Evolutionary conservation across 2,797 vertebrate species (phyloP), one percentile per base, ranked within the genome.

Genomic region (Esox lucius): DNA sequence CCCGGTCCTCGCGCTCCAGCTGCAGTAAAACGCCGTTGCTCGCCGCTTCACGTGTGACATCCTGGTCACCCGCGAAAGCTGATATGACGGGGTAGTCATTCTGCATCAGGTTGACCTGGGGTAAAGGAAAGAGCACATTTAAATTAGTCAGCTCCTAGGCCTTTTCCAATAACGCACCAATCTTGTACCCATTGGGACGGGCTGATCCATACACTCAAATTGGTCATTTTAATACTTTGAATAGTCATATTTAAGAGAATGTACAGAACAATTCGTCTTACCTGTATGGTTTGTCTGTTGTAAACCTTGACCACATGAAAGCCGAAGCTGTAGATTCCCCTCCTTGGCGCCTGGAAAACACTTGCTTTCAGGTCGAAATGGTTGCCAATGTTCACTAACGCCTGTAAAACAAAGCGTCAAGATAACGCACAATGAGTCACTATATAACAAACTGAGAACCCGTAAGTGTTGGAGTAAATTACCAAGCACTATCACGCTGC

Each of bases 221-320:
- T 28, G 15, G 24, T 51, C n/a, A 61, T 61, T 19, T 8, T 13
- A 42, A 59, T 33, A 66, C 56, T 9, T 31, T 53, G 17, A 26
- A 1, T 61, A 61, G 22, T n/a, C 53, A 26, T 26, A 24, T 12
- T 7, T 46, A 15, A 70, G 11, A 48, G 6, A 22, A 39, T 68
- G 4, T 69, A 46, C 6, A 1, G 48, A 56, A 11, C 39, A 17
- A 26, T 3, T 17, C 3, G 76, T 90, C 96, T 94, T 92, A 99
- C 97, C 97, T 99, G 97, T 91, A 99, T 99, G 77, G 98, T 99
- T 92, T 99, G 98, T 92, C 98, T 97, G 93, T 99, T 99, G 94
- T 99, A 99, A 75, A 99, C 98, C 92, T 99, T 99, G 87, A 99
- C 98, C 93, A 99, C 97, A 80, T 99, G 98, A 90, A 99, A 99